phyloP scores from a whole-genome alignment of 2,888 invertebrate species.

The Lamellibrachia satsuma region DNA sequence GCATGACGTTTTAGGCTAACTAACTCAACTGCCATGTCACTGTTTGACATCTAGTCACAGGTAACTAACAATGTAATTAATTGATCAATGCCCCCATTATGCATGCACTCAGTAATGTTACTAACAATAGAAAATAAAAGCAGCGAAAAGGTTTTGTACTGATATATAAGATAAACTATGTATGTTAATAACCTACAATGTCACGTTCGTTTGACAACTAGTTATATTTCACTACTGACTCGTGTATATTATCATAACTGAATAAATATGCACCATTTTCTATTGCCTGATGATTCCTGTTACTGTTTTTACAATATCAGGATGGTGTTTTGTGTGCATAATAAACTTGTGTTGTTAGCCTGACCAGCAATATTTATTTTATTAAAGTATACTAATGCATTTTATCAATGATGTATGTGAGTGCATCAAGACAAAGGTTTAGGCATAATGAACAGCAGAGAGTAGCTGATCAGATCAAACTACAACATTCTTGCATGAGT shows the following conservation, averaged over 20 bases:
- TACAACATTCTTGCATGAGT: background rate
- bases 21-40: background rate
- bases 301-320: background rate
- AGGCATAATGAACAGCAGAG: background rate
- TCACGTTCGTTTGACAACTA: background rate
- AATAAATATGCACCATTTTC: background rate
- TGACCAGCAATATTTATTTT: background rate
- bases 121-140: background rate
- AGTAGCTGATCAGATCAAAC: background rate
- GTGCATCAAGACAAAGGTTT: background rate
- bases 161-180: background rate
- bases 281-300: background rate
- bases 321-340: background rate
- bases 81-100: background rate
- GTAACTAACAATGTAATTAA: background rate
- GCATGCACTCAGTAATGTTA: too few species aligned
- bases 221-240: background rate
- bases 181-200: background rate
- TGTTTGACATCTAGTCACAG: background rate
- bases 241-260: background rate
- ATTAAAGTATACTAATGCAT: background rate
- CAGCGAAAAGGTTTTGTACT: background rate
- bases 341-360: background rate
- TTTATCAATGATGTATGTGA: background rate
- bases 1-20: background rate